Conservation (phyloP, 2,797 vertebrate genomes). For the Acanthornis magna region DNA sequence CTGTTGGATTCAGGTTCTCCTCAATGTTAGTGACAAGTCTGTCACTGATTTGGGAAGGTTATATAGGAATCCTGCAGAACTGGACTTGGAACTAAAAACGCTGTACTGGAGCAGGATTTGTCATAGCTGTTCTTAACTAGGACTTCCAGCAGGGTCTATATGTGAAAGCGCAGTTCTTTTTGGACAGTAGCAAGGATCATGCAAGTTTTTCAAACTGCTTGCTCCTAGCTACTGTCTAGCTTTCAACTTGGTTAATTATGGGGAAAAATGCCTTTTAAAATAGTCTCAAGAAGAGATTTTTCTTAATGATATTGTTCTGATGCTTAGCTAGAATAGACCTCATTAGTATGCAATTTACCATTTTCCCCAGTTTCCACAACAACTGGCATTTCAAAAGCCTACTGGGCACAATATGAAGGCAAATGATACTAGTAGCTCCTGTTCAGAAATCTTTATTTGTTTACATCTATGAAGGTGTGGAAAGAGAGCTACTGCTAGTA, state of each 20-base stretch:
- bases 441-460: slow-evolving; percentile 12
- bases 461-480: not conserved
- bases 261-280: not conserved
- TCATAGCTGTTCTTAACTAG: not conserved
- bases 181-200: not conserved
- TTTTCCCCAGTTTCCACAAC: not conserved
- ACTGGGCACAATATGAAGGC: not conserved
- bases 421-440: not conserved
- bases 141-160: not conserved
- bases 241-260: not conserved
- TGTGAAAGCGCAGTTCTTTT: not conserved
- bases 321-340: not conserved
- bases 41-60: not conserved
- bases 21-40: not conserved
- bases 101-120: not conserved
- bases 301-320: not conserved
- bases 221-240: not conserved
- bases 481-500: not conserved
- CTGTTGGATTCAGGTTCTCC: not conserved
- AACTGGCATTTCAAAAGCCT: not conserved
- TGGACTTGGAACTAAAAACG: not conserved
- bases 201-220: not conserved
- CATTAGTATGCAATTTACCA: not conserved
- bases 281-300: not conserved
- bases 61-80: not conserved